These are phyloP conservation scores for Ellobium chinense DNA, from an alignment of 2,888 invertebrate species.

Conservation along the genomic window DNA sequence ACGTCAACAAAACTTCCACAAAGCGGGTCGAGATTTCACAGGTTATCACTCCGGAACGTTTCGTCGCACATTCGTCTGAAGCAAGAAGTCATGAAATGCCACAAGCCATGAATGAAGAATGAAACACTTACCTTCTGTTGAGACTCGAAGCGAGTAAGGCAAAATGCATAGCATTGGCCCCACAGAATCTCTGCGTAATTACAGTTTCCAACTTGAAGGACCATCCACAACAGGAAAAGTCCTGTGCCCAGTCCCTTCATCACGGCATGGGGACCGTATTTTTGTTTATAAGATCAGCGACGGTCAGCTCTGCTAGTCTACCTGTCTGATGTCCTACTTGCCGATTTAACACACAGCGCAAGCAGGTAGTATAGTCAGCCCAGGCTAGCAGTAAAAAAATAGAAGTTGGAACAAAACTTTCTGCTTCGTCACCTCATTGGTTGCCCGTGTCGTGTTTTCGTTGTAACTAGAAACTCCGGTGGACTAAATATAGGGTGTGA, in stretches of 20 bases:
- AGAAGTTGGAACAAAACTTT: not conserved
- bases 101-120: too few species aligned
- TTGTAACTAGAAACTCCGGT: constrained; percentile 15
- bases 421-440: constrained; percentile 13
- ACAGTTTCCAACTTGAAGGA: constrained; percentile 29
- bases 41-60: too few species aligned
- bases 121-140: constrained; percentile 26
- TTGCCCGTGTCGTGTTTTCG: not conserved
- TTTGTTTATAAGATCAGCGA: too few species aligned
- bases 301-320: too few species aligned
- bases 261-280: constrained; percentile 39
- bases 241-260: constrained; percentile 35
- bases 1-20: too few species aligned
- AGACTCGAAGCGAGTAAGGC: constrained; percentile 37
- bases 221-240: constrained; percentile 33
- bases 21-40: too few species aligned
- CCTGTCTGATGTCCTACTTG: too few species aligned
- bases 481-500: constrained; percentile 7
- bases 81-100: too few species aligned
- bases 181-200: constrained; percentile 44
- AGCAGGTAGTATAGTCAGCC: not conserved
- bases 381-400: not conserved
- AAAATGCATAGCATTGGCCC: constrained; percentile 49
- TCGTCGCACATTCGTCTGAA: too few species aligned
- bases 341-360: too few species aligned